Conservation (phyloP, 2,113 vertebrate genomes). For the Serilophus lunatus region DNA sequence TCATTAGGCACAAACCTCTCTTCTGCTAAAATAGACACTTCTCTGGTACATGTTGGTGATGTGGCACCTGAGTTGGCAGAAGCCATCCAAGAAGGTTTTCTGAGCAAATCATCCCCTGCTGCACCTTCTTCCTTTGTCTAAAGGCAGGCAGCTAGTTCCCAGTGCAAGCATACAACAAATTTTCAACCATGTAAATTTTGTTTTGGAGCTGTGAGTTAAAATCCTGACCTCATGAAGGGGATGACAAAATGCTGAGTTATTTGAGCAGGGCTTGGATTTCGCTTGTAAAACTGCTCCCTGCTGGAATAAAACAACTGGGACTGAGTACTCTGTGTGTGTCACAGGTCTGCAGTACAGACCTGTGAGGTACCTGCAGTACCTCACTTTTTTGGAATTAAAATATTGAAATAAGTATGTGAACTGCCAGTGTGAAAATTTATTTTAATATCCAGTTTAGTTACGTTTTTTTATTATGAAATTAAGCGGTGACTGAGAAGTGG, state of each 20-base stretch:
- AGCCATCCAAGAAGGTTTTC: not conserved
- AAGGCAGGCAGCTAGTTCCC: not conserved
- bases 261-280: fast-evolving
- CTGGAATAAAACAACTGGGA: not conserved
- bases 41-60: fast-evolving
- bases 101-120: fast-evolving
- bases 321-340: fast-evolving
- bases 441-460: not conserved
- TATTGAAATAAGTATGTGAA: not conserved
- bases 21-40: not conserved
- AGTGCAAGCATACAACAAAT: fast-evolving
- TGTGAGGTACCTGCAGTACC: fast-evolving
- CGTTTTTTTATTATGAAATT: not conserved
- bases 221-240: not conserved
- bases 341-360: not conserved
- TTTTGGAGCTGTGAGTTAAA: not conserved
- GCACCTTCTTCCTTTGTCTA: no score
- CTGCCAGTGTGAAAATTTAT: not conserved
- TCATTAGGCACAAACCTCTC: fast-evolving
- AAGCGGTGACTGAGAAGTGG: not conserved
- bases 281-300: not conserved
- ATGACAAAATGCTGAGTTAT: not conserved
- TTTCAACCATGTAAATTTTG: not conserved
- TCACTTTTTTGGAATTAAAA: not conserved
- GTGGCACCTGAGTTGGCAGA: not conserved